A percentile compares a stretch with the other conserved stretches of the same genome.
phyloP scores from a whole-genome alignment of 2,797 vertebrate genomes.

The Podargus strigoides region DNA sequence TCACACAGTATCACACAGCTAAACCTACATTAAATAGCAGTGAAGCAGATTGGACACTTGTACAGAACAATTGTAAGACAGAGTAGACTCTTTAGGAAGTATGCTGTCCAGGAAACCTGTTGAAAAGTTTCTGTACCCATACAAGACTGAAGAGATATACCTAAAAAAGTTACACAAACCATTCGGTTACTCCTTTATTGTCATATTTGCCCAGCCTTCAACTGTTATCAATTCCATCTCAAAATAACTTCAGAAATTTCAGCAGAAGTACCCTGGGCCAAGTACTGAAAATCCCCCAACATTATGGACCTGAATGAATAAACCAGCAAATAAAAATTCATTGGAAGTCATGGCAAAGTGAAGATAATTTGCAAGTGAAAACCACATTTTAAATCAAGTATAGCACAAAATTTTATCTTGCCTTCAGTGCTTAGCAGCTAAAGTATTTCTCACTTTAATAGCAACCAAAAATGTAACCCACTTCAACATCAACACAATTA shows the following conservation, averaged over 20 bases:
- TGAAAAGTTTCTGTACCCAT: conserved; percentile 2
- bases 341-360: conserved; percentile 16
- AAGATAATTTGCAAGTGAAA: conserved; percentile 38
- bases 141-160: not conserved
- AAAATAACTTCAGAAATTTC: conserved; percentile 27
- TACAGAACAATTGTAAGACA: not conserved
- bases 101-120: not conserved
- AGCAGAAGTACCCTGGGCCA: conserved; percentile 22
- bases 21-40: not conserved
- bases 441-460: conserved; percentile 50
- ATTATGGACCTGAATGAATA: conserved; percentile 34
- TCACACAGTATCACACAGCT: not conserved
- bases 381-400: conserved; percentile 39
- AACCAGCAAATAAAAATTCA: not conserved
- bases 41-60: not conserved
- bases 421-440: conserved; percentile 29
- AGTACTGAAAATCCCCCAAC: not conserved
- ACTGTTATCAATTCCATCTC: not conserved
- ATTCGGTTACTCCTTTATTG: conserved; percentile 9
- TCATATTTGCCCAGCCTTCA: not conserved
- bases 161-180: conserved; percentile 2
- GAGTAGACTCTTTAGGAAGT: not conserved
- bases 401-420: conserved; percentile 36
- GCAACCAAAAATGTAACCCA: conserved; percentile 14
- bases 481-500: conserved; percentile 28